phyloP scores from a whole-genome alignment of 30 jellyfish, hydroid and myxozoan species.

The Rhopilema esculentum region DNA sequence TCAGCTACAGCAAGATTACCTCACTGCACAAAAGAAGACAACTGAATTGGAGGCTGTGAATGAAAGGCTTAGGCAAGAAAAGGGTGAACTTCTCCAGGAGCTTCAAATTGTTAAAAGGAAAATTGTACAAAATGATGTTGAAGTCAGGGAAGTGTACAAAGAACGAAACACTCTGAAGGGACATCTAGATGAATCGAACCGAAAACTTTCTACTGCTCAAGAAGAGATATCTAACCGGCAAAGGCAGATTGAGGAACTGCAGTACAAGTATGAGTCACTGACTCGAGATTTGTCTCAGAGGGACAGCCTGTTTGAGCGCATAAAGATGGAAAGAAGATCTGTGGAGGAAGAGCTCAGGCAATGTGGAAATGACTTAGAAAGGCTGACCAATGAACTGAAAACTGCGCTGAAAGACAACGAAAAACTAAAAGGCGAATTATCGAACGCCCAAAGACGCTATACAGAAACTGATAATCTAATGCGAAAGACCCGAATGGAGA shows the following conservation, averaged over 20 bases:
- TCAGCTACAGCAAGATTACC: conserved; percentile 86
- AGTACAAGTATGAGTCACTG: conserved; percentile 86
- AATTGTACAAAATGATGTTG: conserved; percentile 80
- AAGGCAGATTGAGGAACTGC: conserved; percentile 90
- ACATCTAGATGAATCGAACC: conserved; percentile 85
- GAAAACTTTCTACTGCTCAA: conserved; percentile 71
- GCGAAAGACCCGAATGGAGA: conserved; percentile 79
- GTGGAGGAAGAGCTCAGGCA: conserved; percentile 92
- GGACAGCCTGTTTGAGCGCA: conserved; percentile 82
- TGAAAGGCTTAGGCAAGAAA: conserved; percentile 91
- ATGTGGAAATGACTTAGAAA: conserved; percentile 85
- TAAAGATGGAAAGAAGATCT: conserved; percentile 83
- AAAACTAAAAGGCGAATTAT: conserved; percentile 62
- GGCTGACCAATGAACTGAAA: conserved; percentile 81
- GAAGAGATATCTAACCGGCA: conserved; percentile 87
- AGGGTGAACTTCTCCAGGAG: conserved; percentile 88
- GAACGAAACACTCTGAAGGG: conserved; percentile 77
- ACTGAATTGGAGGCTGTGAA: conserved; percentile 88
- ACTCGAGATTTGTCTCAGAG: conserved; percentile 86
- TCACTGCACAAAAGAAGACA: conserved; percentile 83
- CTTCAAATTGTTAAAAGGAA: conserved; percentile 82
- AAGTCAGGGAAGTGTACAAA: conserved; percentile 67
- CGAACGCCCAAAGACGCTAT: conserved; percentile 73
- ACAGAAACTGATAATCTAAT: conserved; percentile 72
- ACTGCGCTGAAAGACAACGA: conserved; percentile 81